A percentile compares a stretch with the other conserved stretches of the same genome.
Conservation (phyloP, 1,140 invertebrate genomes). For the Achroia grisella region DNA sequence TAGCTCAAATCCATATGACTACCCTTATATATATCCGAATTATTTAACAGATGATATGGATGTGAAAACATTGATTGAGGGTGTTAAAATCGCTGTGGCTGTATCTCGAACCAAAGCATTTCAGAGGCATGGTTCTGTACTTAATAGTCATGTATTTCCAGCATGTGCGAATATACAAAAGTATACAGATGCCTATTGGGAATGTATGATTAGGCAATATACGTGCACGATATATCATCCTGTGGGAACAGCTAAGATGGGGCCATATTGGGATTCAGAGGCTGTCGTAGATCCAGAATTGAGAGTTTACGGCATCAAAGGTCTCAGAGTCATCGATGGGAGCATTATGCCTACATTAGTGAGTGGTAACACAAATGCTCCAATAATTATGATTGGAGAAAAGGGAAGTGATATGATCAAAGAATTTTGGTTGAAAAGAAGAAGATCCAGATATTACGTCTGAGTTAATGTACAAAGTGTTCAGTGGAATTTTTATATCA, state of each 20-base stretch:
- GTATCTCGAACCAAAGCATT: slow-evolving; percentile 84
- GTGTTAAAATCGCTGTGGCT: slow-evolving; percentile 85
- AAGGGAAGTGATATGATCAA: slow-evolving; percentile 89
- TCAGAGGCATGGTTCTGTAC: slow-evolving; percentile 78
- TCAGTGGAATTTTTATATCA: slow-evolving; percentile 15
- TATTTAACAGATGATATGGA: slow-evolving; percentile 89
- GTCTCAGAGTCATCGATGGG: slow-evolving; percentile 88
- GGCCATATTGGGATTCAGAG: slow-evolving; percentile 85
- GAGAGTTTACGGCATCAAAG: slow-evolving; percentile 85
- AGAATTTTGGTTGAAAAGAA: slow-evolving; percentile 80
- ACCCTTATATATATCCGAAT: slow-evolving; percentile 94
- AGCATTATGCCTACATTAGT: slow-evolving; percentile 90
- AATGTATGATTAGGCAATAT: slow-evolving; percentile 88
- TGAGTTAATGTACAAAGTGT: slow-evolving; percentile 37
- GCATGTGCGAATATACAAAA: slow-evolving; percentile 78
- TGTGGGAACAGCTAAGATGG: slow-evolving; percentile 95
- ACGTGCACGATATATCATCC: slow-evolving; percentile 91
- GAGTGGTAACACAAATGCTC: slow-evolving; percentile 89
- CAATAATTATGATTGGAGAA: slow-evolving; percentile 89
- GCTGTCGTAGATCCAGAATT: slow-evolving; percentile 92
- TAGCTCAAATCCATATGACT: slow-evolving; percentile 89
- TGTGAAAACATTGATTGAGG: slow-evolving; percentile 86
- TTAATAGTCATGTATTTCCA: slow-evolving; percentile 81
- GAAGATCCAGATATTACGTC: slow-evolving; percentile 49
- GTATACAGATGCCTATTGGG: slow-evolving; percentile 85